phyloP scores from a whole-genome alignment of 2,113 vertebrate genomes.

The Callionymus lyra region DNA sequence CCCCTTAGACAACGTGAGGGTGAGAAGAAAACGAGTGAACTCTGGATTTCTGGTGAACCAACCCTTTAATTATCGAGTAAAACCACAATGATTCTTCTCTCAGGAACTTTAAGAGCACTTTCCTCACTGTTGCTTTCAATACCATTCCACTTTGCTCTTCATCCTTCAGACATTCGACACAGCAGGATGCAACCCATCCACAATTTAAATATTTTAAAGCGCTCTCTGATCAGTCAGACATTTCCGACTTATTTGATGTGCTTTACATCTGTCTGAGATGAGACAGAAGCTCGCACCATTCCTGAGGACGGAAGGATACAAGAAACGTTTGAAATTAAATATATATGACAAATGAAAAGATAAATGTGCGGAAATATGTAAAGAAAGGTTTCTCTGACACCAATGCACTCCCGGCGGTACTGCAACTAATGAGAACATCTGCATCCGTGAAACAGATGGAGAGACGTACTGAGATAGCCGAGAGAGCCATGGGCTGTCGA shows the following conservation, averaged over 20 bases:
- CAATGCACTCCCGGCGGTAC: slow-evolving; percentile 33
- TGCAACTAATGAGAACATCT: slow-evolving; percentile 54
- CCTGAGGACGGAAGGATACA: too few species aligned
- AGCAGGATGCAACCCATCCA: background rate
- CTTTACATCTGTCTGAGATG: background rate
- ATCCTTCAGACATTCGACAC: too few species aligned
- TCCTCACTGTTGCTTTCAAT: too few species aligned
- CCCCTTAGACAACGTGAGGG: too few species aligned
- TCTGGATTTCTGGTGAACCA: too few species aligned
- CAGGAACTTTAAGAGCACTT: too few species aligned
- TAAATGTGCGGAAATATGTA: slow-evolving; percentile 14
- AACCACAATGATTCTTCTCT: too few species aligned
- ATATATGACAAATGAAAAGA: slow-evolving; percentile 15
- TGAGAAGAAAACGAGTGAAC: too few species aligned
- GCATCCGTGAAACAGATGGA: slow-evolving; percentile 37
- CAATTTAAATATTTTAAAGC: background rate
- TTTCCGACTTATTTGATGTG: background rate
- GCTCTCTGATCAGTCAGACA: background rate
- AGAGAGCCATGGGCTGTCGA: background rate
- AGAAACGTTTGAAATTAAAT: too few species aligned
- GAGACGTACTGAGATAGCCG: background rate
- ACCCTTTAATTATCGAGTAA: too few species aligned
- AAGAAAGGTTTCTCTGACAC: slow-evolving; percentile 25
- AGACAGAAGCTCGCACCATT: background rate
- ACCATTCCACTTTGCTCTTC: too few species aligned